Conservation (phyloP, 1,140 invertebrate species). For the Prorops nasuta region DNA sequence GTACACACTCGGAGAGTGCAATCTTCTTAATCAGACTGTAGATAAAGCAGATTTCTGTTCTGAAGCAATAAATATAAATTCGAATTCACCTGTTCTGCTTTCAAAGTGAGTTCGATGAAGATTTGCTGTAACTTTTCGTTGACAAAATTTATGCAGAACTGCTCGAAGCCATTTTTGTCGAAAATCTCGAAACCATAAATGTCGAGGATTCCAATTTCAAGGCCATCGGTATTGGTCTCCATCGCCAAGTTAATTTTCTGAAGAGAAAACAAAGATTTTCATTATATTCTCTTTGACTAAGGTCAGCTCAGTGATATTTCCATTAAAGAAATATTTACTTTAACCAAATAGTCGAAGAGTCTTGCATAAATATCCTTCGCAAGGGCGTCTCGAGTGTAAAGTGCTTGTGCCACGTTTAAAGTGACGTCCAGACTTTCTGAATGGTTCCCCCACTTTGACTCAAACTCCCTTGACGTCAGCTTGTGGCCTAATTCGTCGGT, state of each 20-base stretch:
- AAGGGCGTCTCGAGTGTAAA: conserved; percentile 67
- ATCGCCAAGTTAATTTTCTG: conserved; percentile 67
- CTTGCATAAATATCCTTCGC: conserved; percentile 70
- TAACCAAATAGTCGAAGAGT: conserved; percentile 71
- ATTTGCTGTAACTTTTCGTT: conserved; percentile 81
- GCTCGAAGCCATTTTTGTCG: conserved; percentile 77
- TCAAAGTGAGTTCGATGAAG: conserved; percentile 75
- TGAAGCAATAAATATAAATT: too few species aligned
- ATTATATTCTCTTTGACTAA: neutral
- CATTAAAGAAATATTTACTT: conserved; percentile 50
- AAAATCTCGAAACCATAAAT: conserved; percentile 79
- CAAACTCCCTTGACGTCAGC: conserved; percentile 67
- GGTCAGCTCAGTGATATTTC: neutral
- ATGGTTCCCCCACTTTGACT: conserved; percentile 74
- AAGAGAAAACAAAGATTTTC: conserved; percentile 25
- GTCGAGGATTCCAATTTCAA: conserved; percentile 63
- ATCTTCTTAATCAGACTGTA: too few species aligned
- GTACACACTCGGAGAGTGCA: too few species aligned
- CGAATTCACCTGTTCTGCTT: conserved; percentile 67
- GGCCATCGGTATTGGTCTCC: conserved; percentile 56
- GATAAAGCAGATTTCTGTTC: too few species aligned
- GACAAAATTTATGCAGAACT: conserved; percentile 95
- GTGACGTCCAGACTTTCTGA: conserved; percentile 70
- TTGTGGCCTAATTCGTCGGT: conserved; percentile 62
- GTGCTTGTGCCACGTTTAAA: conserved; percentile 67